These are phyloP conservation scores for Brenthis hecate DNA, from an alignment of 2,888 invertebrate genomes.

Conservation along the genomic window DNA sequence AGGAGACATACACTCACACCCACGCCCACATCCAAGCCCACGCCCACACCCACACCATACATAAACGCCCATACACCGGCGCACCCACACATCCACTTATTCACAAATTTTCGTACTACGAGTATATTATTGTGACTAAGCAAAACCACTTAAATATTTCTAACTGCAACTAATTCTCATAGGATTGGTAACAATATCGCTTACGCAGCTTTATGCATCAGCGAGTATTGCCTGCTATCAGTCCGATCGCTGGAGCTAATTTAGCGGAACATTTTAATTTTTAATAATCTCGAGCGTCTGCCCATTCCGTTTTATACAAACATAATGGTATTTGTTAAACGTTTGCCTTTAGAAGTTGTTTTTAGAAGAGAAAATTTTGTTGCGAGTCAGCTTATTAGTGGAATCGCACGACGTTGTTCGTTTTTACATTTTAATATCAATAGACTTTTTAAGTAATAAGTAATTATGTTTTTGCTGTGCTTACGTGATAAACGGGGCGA, in stretches of 20 bases:
- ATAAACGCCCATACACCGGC: no score
- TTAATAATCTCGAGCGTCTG: constrained; percentile 44
- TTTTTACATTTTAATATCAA: no score
- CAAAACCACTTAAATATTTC: not conserved
- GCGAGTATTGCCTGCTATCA: constrained; percentile 9
- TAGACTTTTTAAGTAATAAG: no score
- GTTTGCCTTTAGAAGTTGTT: constrained; percentile 14
- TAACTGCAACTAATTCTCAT: constrained; percentile 6
- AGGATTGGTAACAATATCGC: constrained; percentile 6
- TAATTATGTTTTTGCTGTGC: no score
- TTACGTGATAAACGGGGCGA: no score
- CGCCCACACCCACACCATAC: no score
- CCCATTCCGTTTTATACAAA: constrained; percentile 35
- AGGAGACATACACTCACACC: no score
- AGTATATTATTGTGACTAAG: no score
- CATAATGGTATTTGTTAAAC: constrained; percentile 14
- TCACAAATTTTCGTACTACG: no score
- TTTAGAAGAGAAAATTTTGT: constrained; percentile 1
- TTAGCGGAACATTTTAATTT: constrained; percentile 48
- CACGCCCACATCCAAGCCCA: no score
- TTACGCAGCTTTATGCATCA: constrained; percentile 9
- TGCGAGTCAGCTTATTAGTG: not conserved
- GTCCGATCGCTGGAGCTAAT: constrained; percentile 43
- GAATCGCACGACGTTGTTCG: no score
- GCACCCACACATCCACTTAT: no score